Evolutionary conservation across 2,113 vertebrate genomes (phyloP).

Genomic region (Theristicus caerulescens): DNA sequence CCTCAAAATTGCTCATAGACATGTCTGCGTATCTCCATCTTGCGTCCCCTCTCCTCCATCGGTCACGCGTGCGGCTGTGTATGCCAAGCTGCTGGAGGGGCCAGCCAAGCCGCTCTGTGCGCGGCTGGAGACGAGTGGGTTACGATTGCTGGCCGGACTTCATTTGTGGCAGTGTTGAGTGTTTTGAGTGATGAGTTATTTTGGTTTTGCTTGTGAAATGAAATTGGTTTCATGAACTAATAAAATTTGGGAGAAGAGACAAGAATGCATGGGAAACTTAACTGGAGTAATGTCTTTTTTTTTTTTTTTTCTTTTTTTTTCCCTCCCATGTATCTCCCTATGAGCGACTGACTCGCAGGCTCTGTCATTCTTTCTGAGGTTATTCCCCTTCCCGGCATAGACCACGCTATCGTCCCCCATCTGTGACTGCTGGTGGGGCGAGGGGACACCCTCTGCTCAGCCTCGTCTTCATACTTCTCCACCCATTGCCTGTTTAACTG

Average conservation of each 20-base stretch:
- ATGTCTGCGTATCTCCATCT: rapidly evolving
- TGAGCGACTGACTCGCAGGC: not conserved
- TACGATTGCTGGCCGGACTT: not conserved
- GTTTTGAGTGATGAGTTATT: not conserved
- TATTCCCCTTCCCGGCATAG: not conserved
- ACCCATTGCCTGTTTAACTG: not conserved
- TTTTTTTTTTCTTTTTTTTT: too few relatives aligned
- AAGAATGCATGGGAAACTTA: not conserved
- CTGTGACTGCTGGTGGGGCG: not conserved
- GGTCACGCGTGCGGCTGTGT: rapidly evolving
- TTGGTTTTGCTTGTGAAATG: not conserved
- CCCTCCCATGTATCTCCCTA: not conserved
- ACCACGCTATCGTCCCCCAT: rapidly evolving
- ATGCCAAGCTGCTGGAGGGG: not conserved
- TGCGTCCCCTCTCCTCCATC: not conserved
- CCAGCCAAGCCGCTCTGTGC: not conserved
- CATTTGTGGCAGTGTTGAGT: not conserved
- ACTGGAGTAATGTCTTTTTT: not conserved
- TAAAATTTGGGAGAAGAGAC: not conserved
- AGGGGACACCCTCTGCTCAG: not conserved
- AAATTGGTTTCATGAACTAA: not conserved
- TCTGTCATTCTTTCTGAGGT: not conserved
- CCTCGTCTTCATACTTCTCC: not conserved
- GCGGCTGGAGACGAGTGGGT: not conserved
- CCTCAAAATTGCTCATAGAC: not conserved